A percentile compares a stretch with the other conserved stretches of the same genome.
Conservation (phyloP, 30 jellyfish, hydroid and myxozoan genomes). For the Hydractinia symbiolongicarpus region DNA sequence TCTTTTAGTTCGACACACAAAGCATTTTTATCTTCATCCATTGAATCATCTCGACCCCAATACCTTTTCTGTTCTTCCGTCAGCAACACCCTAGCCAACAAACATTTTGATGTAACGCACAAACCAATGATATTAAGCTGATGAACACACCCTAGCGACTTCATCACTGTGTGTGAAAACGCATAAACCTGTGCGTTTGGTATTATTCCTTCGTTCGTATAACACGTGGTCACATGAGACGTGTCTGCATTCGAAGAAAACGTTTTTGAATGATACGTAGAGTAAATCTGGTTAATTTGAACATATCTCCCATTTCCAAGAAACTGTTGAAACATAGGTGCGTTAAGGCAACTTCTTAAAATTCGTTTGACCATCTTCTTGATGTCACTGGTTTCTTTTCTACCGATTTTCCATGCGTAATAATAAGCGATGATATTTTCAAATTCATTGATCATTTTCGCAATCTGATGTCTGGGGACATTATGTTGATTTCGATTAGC, state of each 20-base stretch:
- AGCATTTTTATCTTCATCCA: neutral
- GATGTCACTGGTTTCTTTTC: neutral
- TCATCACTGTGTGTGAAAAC: neutral
- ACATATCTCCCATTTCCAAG: neutral
- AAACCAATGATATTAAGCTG: slow-evolving; percentile 41
- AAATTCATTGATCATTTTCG: slow-evolving; percentile 17
- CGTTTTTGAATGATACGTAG: neutral
- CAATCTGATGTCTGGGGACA: slow-evolving; percentile 25
- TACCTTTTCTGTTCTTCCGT: slow-evolving; percentile 29
- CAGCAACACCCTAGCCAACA: slow-evolving; percentile 51
- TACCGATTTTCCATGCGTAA: slow-evolving; percentile 47
- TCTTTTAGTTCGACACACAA: neutral
- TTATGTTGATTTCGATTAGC: slow-evolving; percentile 28
- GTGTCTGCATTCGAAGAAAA: neutral
- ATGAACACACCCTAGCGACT: slow-evolving; percentile 33
- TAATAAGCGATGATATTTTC: slow-evolving; percentile 40
- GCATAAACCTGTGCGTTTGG: neutral
- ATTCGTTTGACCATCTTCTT: neutral
- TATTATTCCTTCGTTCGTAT: neutral
- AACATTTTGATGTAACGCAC: slow-evolving; percentile 39
- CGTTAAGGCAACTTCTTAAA: neutral
- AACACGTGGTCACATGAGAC: slow-evolving; percentile 23
- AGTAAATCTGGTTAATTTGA: neutral
- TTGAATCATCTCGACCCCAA: slow-evolving; percentile 57
- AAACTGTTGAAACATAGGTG: neutral